Evolutionary conservation across 2,888 invertebrate species (phyloP), one percentile per base, ranked within the genome.

Genomic region (Cryptocheilus praepositus): DNA sequence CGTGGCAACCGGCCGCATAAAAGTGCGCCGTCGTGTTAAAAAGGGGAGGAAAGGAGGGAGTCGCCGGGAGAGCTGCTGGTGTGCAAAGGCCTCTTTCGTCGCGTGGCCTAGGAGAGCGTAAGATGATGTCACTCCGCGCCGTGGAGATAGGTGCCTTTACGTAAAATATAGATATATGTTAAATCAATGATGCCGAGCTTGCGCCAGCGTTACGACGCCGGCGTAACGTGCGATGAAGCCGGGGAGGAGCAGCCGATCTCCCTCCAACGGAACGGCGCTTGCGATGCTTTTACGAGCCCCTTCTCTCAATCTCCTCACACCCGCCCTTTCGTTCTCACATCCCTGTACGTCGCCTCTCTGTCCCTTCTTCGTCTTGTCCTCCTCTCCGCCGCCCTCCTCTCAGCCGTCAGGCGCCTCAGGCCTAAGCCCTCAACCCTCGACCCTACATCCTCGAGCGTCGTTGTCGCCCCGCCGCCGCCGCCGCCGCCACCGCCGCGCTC

Each of bases 151-250:
- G 57, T 64, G 25, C 53, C 53, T 46, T 46, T 58, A 21, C 44
- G 21, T 21, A 52, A 19, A 52, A 15, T 21, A 52, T 52, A 19
- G 22, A 21, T 52, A 52, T 21, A 21, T 52, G 83, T 83, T 86
- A 85, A 88, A 88, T 88, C 88, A 88, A 88, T 88, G 87, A 88
- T 87, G 82, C 81, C 79, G 87, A 71, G 86, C 83, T 83, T 88
- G 88, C 88, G 88, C 87, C 76, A 36, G 71, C 77, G 74, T 72
- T 74, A 74, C 66, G 72, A 74, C 66, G 72, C 72, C 70, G 75
- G 78, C 81, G 79, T 79, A 75, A 64, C 81, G 81, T 78, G 76
- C 61, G 79, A 86, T 15, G 85, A 90, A 21, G 86, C 88, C 3
- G 88, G 88, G 36, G 2, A 89, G 89, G 70, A 74, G 85, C 3